Evolutionary conservation across 2,888 invertebrate species (phyloP), one percentile per base, ranked within the genome.

Genomic region (Aporophyla lueneburgensis): DNA sequence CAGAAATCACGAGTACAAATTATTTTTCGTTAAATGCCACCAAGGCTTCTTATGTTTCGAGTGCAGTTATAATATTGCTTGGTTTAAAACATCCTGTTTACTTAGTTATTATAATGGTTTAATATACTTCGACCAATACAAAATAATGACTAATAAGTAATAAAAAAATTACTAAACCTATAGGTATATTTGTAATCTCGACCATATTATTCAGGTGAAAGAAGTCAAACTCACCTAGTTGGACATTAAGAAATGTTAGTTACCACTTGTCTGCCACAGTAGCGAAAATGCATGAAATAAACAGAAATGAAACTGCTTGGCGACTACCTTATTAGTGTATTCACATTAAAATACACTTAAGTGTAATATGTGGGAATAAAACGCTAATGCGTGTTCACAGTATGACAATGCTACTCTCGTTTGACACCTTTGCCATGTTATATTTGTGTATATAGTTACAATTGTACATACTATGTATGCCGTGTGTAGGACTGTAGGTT

Each of bases 401-500:
- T 84, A 86, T 86, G 88, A 91, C 89, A 87, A 89, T 88, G 89
- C 89, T 86, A 89, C 71, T 88, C 88, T 92, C 87, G 89, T 89
- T 89, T 81, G 87, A 91, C 88, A 90, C 88, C 91, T 93, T 92
- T 93, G 93, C 93, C 93, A 92, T 92, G 89, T 93, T 92, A 91
- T 94, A 93, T 93, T 93, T 90, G 91, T 96, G 95, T 96, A 95
- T 92, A 96, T 96, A 96, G 91, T 92, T 92, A 93, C 88, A 89
- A 93, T 90, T 96, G 96, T 96, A 96, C 95, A 96, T 96, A 96
- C 95, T 94, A 92, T 95, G 95, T 96, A 96, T 96, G 96, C 93
- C 92, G 93, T 94, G 93, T 93, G 94, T 96, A 95, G 94, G 89
- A 91, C 91, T 93, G 94, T 96, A 96, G 95, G 93, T 94, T 93